These are phyloP conservation scores for Orthosia incerta DNA, from an alignment of 2,888 invertebrate species.

Conservation along the genomic window DNA sequence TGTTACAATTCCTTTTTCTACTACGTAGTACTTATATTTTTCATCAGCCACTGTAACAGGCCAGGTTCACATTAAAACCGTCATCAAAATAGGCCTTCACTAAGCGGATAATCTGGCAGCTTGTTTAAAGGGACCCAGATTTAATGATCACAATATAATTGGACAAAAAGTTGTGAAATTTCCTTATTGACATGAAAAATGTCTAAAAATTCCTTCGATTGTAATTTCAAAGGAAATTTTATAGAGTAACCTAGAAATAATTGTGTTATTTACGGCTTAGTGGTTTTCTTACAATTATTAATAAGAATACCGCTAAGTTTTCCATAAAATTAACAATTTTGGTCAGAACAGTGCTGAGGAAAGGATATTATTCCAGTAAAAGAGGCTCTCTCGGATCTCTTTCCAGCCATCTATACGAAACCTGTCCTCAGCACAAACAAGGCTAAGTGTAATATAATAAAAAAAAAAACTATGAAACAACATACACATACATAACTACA, in stretches of 20 bases:
- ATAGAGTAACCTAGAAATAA: background rate
- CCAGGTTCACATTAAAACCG: slow-evolving; percentile 7
- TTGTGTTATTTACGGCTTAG: background rate
- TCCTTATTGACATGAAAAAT: slow-evolving; percentile 10
- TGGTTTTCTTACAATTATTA: background rate
- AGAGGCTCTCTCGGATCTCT: no score
- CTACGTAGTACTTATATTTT: background rate
- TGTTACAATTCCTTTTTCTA: background rate
- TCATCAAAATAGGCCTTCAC: slow-evolving; percentile 34
- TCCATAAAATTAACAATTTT: no score
- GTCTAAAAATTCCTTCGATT: background rate
- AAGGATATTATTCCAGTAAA: no score
- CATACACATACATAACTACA: background rate
- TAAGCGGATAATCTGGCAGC: slow-evolving; percentile 42
- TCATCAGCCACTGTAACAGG: background rate
- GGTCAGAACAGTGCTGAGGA: no score
- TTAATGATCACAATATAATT: slow-evolving; percentile 51
- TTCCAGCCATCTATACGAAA: no score
- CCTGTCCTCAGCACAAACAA: no score
- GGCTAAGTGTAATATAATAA: no score
- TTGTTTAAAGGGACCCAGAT: slow-evolving; percentile 38
- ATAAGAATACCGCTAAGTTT: background rate
- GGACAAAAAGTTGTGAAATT: slow-evolving; percentile 29
- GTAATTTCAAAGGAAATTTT: background rate
- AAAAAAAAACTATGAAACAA: no score